Conservation (phyloP, 2,888 invertebrate genomes). For the Blastobasis lacticolella region DNA sequence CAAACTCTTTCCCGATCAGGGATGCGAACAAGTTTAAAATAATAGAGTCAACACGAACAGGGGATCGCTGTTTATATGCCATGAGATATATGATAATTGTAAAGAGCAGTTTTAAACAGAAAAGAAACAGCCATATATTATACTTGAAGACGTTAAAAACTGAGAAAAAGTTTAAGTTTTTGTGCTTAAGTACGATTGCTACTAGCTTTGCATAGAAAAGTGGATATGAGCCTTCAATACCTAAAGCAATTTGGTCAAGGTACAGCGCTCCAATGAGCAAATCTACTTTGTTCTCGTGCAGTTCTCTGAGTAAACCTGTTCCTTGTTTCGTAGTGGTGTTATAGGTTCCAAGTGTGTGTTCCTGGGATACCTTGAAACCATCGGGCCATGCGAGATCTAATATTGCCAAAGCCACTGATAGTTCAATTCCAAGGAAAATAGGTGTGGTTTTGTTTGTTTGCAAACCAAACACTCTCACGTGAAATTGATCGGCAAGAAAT, state of each 20-base stretch:
- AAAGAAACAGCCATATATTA: background rate
- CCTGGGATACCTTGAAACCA: background rate
- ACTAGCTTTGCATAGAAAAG: background rate
- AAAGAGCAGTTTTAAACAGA: background rate
- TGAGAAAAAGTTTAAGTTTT: background rate
- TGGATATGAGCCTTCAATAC: background rate
- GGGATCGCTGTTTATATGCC: background rate
- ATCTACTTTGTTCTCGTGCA: background rate
- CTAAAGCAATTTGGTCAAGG: background rate
- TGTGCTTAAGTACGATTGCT: background rate
- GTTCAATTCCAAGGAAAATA: background rate
- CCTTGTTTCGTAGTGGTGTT: background rate
- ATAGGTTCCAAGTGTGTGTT: background rate
- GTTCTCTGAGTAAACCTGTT: background rate
- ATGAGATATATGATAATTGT: background rate
- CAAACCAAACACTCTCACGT: background rate
- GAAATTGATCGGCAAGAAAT: background rate
- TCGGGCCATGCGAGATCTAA: background rate
- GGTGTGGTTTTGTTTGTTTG: background rate
- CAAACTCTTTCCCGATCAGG: background rate
- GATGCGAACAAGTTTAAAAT: background rate
- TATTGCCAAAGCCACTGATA: background rate
- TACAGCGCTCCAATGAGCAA: background rate
- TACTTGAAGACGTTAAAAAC: background rate
- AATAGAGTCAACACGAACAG: background rate